Evolutionary conservation across 1,140 invertebrate genomes (phyloP).

Genomic region (Drosophila simulans): DNA sequence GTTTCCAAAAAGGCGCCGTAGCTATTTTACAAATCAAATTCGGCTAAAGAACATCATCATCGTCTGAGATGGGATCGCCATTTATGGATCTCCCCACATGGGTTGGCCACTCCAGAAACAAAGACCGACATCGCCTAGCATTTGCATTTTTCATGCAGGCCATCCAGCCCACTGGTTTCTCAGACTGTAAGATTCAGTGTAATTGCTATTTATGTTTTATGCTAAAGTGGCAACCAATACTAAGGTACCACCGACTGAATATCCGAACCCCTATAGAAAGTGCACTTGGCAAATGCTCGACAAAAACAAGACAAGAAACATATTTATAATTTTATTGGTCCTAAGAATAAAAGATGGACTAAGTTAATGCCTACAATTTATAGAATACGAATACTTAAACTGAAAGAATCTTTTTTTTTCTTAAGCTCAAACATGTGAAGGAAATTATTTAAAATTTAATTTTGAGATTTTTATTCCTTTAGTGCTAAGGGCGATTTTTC

Average conservation of each 20-base stretch:
- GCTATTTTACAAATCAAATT: constrained; percentile 25
- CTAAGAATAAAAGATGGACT: no score
- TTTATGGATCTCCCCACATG: constrained; percentile 45
- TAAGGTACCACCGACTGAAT: constrained; percentile 40
- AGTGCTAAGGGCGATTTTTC: no score
- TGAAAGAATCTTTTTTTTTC: no score
- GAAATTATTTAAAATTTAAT: no score
- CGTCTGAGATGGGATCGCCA: constrained; percentile 20
- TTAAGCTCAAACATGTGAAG: no score
- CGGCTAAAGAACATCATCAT: constrained; percentile 51
- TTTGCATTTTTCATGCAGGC: constrained; percentile 50
- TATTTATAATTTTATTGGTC: no score
- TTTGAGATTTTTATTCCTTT: no score
- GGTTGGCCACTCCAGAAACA: constrained; percentile 7
- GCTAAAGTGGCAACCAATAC: constrained; percentile 62
- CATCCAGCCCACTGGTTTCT: constrained; percentile 9
- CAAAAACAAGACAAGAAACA: background rate
- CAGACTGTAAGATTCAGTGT: constrained; percentile 77
- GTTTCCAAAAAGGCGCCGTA: constrained; percentile 23
- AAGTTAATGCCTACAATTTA: no score
- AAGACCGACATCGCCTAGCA: constrained; percentile 41
- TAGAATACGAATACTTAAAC: no score
- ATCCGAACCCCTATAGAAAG: background rate
- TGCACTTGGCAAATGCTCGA: background rate
- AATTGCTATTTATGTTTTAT: constrained; percentile 82